phyloP scores from a whole-genome alignment of 2,113 vertebrate species.

The Alectura lathami region DNA sequence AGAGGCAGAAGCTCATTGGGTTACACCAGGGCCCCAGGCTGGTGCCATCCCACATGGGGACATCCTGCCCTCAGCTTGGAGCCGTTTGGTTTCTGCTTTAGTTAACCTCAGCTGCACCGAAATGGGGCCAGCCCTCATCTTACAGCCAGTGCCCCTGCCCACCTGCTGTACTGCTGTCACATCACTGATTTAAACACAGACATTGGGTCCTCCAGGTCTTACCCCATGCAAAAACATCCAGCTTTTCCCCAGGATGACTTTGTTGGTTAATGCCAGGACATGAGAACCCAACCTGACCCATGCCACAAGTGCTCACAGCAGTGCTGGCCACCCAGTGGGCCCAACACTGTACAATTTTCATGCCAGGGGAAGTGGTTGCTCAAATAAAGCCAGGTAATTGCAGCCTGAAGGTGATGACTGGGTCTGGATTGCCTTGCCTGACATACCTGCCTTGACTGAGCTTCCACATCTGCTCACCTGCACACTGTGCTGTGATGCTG shows the following conservation, averaged over 20 bases:
- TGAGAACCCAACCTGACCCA: fast-evolving
- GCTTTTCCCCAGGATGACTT: not conserved
- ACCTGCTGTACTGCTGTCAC: not conserved
- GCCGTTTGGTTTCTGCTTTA: not conserved
- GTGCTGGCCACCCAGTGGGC: fast-evolving
- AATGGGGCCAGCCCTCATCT: not conserved
- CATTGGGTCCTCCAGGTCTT: not conserved
- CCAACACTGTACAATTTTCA: not conserved
- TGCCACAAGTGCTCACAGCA: not conserved
- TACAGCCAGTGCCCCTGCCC: not conserved
- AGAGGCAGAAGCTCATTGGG: not conserved
- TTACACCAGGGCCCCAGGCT: not conserved
- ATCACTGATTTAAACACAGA: not conserved
- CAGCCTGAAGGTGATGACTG: not conserved
- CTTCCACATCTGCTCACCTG: not conserved
- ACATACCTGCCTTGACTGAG: fast-evolving
- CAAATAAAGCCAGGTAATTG: not conserved
- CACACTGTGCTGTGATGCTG: fast-evolving
- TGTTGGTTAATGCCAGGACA: not conserved
- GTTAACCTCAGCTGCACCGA: not conserved
- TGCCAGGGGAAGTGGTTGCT: fast-evolving
- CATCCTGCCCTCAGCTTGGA: not conserved
- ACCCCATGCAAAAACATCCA: fast-evolving
- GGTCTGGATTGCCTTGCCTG: not conserved
- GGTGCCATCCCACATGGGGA: not conserved